phyloP scores from a whole-genome alignment of 2,113 vertebrate genomes.

The Channa maculata region DNA sequence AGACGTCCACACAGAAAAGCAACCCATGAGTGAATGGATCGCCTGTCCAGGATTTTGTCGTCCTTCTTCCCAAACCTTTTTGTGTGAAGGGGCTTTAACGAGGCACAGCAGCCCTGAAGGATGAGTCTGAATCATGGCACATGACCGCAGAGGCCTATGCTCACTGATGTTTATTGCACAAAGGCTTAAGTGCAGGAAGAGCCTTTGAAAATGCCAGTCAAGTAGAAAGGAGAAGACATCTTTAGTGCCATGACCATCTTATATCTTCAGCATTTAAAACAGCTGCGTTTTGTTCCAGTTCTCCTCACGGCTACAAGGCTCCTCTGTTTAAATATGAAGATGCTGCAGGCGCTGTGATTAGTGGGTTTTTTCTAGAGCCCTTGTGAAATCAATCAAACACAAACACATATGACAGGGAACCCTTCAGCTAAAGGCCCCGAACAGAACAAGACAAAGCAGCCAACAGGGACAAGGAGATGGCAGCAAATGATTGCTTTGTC shows the following conservation, averaged over 20 bases:
- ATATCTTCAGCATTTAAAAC: slow-evolving; percentile 65
- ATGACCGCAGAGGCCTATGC: slow-evolving; percentile 46
- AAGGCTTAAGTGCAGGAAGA: slow-evolving; percentile 68
- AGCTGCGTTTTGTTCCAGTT: slow-evolving; percentile 53
- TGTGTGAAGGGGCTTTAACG: slow-evolving; percentile 61
- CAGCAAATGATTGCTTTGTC: background rate
- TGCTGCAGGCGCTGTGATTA: slow-evolving; percentile 41
- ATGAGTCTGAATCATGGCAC: slow-evolving; percentile 66
- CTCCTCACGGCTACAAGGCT: slow-evolving; percentile 16
- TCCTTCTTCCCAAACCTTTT: slow-evolving; percentile 47
- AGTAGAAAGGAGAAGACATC: slow-evolving; percentile 72
- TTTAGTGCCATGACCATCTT: slow-evolving; percentile 65
- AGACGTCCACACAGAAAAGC: slow-evolving; percentile 20
- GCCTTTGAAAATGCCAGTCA: slow-evolving; percentile 62
- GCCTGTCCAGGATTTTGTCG: slow-evolving; percentile 32
- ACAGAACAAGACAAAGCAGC: background rate
- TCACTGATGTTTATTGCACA: slow-evolving; percentile 73
- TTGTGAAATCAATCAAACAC: slow-evolving; percentile 60
- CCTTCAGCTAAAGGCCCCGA: slow-evolving; percentile 39
- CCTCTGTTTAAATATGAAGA: slow-evolving; percentile 44
- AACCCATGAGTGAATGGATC: slow-evolving; percentile 36
- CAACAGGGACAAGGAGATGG: slow-evolving; percentile 7
- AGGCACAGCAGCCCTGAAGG: slow-evolving; percentile 60
- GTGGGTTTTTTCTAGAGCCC: slow-evolving; percentile 37
- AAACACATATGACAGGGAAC: slow-evolving; percentile 37